Evolutionary conservation across 23 tunicate species (phyloP), one percentile per base, ranked within the genome.

Genomic region (Styela clava): DNA sequence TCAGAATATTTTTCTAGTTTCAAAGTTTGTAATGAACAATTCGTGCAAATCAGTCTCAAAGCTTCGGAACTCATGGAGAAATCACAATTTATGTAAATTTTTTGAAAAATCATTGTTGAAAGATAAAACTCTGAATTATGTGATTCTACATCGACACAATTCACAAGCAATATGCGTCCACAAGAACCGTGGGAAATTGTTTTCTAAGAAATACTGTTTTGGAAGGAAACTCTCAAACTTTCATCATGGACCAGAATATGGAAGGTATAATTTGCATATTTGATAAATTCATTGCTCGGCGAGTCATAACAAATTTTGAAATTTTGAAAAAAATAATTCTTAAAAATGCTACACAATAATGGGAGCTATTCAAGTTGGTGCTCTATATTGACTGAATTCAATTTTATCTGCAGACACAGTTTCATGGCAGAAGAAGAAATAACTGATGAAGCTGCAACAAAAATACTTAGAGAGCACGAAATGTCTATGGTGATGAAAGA

Each of bases 211-310:
- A 44, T 44, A 44, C 56, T 44, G 9, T 44, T 16, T 16, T 24
- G 71, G 1, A 29, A 25, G 16, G 24, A 25, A 67, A 1, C 16
- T 25, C 22, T 67, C 71, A 29, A 67, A 67, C 22, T 22, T 18
- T 67, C 22, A 67, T 67, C 71, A 67, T 1, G 71, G 71, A 1
- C 22, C 71, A 18, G 71, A 67, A 22, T 22, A 67, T 22, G 71
- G 71, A 67, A 67, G 71, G 71, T 67, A 61, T n/a, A n/a, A n/a
- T n/a, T n/a, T n/a, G n/a, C n/a, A 0, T 61, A 23, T 61, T 61
- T 23, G n/a, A 21, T 61, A 23, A 61, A 61, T 21, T 0, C 64
- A 61, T 61, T 21, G 64, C 64, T 23, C 64, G 20, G 63, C n/a
- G n/a, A n/a, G n/a, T n/a, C n/a, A n/a, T n/a, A n/a, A n/a, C n/a